Evolutionary conservation across 2,797 vertebrate genomes (phyloP), one percentile per base, ranked within the genome.

Genomic region (Leuciscus waleckii): DNA sequence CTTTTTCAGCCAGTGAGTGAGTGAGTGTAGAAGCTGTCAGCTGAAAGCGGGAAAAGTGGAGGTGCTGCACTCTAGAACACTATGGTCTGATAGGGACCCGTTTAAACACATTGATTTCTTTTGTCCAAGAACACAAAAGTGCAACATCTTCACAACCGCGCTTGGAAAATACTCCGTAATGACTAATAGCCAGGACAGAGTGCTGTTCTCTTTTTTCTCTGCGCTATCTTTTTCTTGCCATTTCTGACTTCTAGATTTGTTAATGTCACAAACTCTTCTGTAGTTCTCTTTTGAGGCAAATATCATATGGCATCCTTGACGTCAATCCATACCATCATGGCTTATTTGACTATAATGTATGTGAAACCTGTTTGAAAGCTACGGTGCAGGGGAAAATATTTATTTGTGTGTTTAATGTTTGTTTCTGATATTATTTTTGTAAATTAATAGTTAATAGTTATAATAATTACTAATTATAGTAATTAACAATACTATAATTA

Each of bases 61-160:
- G 69, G 71, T 82, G 81, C 80, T 85, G 86, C 84, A 84, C 84
- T 87, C 71, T 75, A 49, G 76, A 56, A 79, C 67, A 84, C 79
- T 80, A 78, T 86, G 91, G 86, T 16, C 43, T 90, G 90, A 91
- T 92, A 82, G 90, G 82, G 77, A 74, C 88, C 86, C 87, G 87
- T 94, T 93, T 92, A 90, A 87, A 90, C 82, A 86, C 86, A 92
- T 94, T 65, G 92, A 94, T 94, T 93, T 90, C 92, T 88, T 88
- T 88, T 86, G 90, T 91, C 89, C 86, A 87, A 78, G 85, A 88
- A 89, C 92, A 92, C 89, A 89, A 92, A 91, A 93, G 91, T 86
- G 58, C 82, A 90, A 86, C 90, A 89, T 87, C 79, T 87, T 89
- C 91, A 84, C 89, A 41, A 90, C 78, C 61, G 84, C 87, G 88